phyloP scores from a whole-genome alignment of 2,797 vertebrate species.

The Trachops cirrhosus region DNA sequence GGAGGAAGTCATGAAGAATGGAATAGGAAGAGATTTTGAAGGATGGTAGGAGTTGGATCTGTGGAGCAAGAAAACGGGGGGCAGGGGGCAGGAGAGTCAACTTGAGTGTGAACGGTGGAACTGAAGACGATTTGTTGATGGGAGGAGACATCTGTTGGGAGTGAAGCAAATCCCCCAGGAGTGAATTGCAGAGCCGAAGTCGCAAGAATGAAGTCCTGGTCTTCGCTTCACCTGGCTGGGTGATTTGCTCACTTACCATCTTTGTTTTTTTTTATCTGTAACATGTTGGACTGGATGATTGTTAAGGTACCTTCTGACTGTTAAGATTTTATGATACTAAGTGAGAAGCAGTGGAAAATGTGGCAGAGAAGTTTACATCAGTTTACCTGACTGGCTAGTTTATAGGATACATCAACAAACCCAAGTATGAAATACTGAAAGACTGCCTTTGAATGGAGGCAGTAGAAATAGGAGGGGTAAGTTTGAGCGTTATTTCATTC shows the following conservation, averaged over 20 bases:
- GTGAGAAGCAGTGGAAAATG: not conserved
- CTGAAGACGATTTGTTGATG: not conserved
- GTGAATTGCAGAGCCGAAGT: not conserved
- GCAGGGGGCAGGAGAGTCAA: not conserved
- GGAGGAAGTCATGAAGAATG: not conserved
- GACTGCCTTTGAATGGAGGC: not conserved
- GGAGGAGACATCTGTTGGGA: not conserved
- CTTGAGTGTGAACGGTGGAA: not conserved
- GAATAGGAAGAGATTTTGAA: slow-evolving; percentile 36
- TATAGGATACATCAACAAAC: not conserved
- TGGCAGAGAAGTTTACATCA: not conserved
- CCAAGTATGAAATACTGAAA: not conserved
- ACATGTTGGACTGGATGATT: not conserved
- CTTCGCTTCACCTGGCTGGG: not conserved
- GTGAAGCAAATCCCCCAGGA: not conserved
- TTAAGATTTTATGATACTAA: not conserved
- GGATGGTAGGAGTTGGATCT: not conserved
- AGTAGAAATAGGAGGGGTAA: not conserved
- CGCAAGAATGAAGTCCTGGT: not conserved
- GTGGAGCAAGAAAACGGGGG: not conserved
- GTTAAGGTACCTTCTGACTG: not conserved
- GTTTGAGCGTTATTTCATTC: not conserved
- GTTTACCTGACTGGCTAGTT: slow-evolving; percentile 12
- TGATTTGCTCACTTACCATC: not conserved
- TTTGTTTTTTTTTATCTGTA: slow-evolving; percentile 14